Percentiles rank a stretch among this genome's conserved stretches.
phyloP scores from a whole-genome alignment of 1,140 invertebrate genomes.

The Hycleus cichorii region DNA sequence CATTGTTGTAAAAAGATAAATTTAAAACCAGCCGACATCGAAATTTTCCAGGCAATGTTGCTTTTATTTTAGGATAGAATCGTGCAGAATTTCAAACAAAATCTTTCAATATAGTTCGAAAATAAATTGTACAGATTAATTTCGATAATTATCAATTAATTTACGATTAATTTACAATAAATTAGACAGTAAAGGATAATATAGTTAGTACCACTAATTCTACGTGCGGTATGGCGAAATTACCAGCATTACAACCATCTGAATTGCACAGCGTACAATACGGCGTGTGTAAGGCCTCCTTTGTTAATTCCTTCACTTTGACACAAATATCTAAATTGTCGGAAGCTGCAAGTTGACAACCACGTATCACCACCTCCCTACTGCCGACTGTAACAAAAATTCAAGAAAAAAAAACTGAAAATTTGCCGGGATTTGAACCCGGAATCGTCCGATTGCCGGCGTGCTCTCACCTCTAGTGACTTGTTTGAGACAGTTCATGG shows the following conservation, averaged over 20 bases:
- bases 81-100: no score
- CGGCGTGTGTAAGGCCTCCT: slow-evolving; percentile 11
- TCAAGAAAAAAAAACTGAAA: not conserved
- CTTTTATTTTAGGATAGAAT: no score
- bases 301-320: slow-evolving; percentile 20
- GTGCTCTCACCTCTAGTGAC: slow-evolving; percentile 19
- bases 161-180: not conserved
- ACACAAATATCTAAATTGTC: slow-evolving; percentile 25
- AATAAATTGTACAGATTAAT: no score
- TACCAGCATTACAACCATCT: slow-evolving; percentile 21
- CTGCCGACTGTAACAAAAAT: slow-evolving; percentile 25
- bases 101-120: no score
- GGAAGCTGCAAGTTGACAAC: slow-evolving; percentile 27
- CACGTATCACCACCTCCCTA: slow-evolving; percentile 21
- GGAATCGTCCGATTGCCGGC: no score
- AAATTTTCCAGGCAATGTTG: no score
- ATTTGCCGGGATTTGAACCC: no score
- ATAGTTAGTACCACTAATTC: no score
- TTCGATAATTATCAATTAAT: not conserved
- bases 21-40: no score
- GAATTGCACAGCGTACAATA: slow-evolving; percentile 25
- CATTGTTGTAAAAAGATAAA: no score
- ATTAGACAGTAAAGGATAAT: not conserved
- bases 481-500: slow-evolving; percentile 26
- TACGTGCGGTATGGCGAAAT: not conserved